Base-by-base conservation (phyloP, 64 coral and sea anemone genomes). In the Porites lutea region DNA sequence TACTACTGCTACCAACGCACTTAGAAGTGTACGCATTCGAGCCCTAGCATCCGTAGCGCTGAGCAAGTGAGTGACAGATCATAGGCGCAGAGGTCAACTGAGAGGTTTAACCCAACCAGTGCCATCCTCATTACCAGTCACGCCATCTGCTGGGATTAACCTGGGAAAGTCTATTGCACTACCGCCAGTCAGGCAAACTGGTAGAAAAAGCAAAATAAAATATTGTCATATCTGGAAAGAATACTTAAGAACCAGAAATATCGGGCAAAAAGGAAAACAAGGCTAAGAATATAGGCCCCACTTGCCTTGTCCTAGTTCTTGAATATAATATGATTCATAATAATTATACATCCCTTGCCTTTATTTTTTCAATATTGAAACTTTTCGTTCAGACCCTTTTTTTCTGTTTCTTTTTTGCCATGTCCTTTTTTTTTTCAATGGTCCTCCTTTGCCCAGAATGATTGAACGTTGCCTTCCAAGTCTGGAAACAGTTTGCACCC, bases 131-230 rank as follows among this genome's bases (percentile, higher is more conserved):
- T 23, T 43, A 12, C 68, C 23, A 11, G 68, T 71, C 44, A 71
- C 3, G 13, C 68, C 23, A 37, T 71, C 68, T 2, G 23, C 8
- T 4, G 71, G 48, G 21, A 12, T 73, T 46, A 73, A 73, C 47
- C 71, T 73, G 44, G 71, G 71, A 7, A 73, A 45, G 71, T 73
- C 71, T 4, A 73, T 73, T 73, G 71, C 71, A 46, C 71, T 73
- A 46, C 27, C 11, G 44, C 23, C 44, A 13, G 13, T 13, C 6
- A 73, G 47, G 23, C 45, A 46, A 73, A 47, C 71, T 73, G 71
- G 37, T 73, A 73, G 44, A 43, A 11, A 2, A 73, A 47, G 71
- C 37, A 73, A 73, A 12, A 37, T 37, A 37, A 37, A 37, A 37
- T 37, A 46, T 71, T 6, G 37, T 43, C 37, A 71, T 22, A 27